Evolutionary conservation across 2,888 invertebrate genomes (phyloP).

Genomic region (Slavum lentiscoides): DNA sequence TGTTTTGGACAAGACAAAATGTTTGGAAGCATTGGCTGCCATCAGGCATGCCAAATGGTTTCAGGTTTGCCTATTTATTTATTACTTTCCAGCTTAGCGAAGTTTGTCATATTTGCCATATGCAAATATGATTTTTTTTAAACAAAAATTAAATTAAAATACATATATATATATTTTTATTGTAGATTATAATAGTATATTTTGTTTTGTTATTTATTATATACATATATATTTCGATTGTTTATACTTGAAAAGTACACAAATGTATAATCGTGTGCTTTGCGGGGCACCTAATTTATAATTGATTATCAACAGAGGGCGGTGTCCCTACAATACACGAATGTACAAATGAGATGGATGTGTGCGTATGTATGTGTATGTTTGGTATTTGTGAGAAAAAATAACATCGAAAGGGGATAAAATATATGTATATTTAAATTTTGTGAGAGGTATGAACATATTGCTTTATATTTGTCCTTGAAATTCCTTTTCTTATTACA

Average conservation of each 20-base stretch:
- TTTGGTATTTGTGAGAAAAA: slow-evolving; percentile 8
- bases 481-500: background rate
- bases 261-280: slow-evolving; percentile 52
- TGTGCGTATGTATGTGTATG: slow-evolving; percentile 43
- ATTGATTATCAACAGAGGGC: slow-evolving; percentile 25
- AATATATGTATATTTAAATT: background rate
- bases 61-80: slow-evolving; percentile 71
- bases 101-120: slow-evolving; percentile 50
- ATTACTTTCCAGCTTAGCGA: slow-evolving; percentile 55
- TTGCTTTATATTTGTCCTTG: slow-evolving; percentile 24
- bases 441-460: slow-evolving; percentile 15
- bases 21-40: slow-evolving; percentile 99
- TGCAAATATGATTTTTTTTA: slow-evolving; percentile 49
- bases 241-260: slow-evolving; percentile 52
- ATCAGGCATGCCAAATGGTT: slow-evolving; percentile 99
- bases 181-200: slow-evolving; percentile 34
- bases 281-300: slow-evolving; percentile 46
- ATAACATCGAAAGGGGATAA: slow-evolving; percentile 3
- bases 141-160: slow-evolving; percentile 35
- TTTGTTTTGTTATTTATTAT: slow-evolving; percentile 18
- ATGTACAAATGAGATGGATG: slow-evolving; percentile 52
- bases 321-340: slow-evolving; percentile 53
- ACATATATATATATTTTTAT: slow-evolving; percentile 11
- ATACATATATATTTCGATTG: slow-evolving; percentile 29
- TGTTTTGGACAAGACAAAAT: slow-evolving; percentile 97